Conservation (phyloP, 2,888 invertebrate genomes). For the Meteorus colon region DNA sequence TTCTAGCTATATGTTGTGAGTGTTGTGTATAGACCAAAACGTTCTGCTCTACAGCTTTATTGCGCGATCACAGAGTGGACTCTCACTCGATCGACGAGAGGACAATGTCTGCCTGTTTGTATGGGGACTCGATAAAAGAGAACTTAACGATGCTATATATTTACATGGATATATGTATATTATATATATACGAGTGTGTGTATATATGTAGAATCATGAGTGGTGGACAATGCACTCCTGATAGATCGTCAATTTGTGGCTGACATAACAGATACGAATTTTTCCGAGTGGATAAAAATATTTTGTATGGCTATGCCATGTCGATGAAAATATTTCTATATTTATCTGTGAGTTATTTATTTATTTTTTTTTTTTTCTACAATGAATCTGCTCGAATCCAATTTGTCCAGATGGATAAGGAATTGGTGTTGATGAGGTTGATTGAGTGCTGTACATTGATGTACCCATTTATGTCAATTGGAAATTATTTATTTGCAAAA, state of each 20-base stretch:
- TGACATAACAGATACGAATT: conserved; percentile 34
- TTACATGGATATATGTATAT: conserved; percentile 5
- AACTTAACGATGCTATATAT: conserved; percentile 39
- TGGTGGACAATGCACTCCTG: conserved; percentile 30
- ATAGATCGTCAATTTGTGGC: conserved; percentile 29
- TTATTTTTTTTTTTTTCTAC: background rate
- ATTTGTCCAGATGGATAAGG: no score
- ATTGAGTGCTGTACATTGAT: background rate
- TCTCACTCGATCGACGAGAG: conserved; percentile 37
- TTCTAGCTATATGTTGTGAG: background rate
- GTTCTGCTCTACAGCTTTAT: conserved; percentile 34
- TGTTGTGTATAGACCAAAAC: conserved; percentile 15
- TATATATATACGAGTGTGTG: background rate
- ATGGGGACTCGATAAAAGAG: conserved; percentile 42
- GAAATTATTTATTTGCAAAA: no score
- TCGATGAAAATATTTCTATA: background rate
- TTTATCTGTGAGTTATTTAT: background rate
- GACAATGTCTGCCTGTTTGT: conserved; percentile 35
- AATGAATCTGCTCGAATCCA: background rate
- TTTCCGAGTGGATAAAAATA: background rate
- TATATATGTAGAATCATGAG: background rate
- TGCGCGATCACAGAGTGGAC: conserved; percentile 34
- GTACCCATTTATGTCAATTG: background rate
- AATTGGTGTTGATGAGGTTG: no score
- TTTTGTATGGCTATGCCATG: background rate